Evolutionary conservation across 2,888 invertebrate species (phyloP).

Genomic region (Teleiodes luculella): DNA sequence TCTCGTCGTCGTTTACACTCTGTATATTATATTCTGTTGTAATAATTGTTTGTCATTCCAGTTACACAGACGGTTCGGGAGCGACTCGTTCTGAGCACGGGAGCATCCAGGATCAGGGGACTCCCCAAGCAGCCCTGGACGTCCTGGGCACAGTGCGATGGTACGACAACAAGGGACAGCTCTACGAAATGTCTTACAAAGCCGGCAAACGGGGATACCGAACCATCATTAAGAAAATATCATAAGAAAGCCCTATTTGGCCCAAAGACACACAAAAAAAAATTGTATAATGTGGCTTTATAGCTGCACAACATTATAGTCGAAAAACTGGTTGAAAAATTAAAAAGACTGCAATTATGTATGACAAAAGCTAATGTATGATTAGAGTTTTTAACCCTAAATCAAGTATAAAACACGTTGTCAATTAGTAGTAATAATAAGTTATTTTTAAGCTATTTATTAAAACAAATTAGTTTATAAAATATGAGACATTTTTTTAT

Average conservation of each 20-base stretch:
- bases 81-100: constrained; percentile 74
- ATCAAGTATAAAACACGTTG: no score
- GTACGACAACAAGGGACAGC: constrained; percentile 68
- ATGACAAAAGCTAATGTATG: neutral
- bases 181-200: constrained; percentile 73
- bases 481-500: neutral
- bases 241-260: neutral
- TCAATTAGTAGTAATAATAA: no score
- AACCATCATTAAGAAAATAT: constrained; percentile 60
- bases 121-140: constrained; percentile 56
- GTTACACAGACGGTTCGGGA: constrained; percentile 75
- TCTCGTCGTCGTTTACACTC: no score
- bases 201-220: constrained; percentile 71
- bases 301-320: no score
- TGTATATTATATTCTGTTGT: no score
- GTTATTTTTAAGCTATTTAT: constrained; percentile 1
- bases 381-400: no score
- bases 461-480: neutral
- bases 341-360: neutral
- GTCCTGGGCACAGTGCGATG: constrained; percentile 69
- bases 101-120: constrained; percentile 54
- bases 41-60: no score
- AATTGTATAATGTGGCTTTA: no score
- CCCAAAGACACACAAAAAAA: no score
- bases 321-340: neutral